Evolutionary conservation across 2,113 vertebrate species (phyloP), one percentile per base, ranked within the genome.

Genomic region (Lanius ludovicianus): DNA sequence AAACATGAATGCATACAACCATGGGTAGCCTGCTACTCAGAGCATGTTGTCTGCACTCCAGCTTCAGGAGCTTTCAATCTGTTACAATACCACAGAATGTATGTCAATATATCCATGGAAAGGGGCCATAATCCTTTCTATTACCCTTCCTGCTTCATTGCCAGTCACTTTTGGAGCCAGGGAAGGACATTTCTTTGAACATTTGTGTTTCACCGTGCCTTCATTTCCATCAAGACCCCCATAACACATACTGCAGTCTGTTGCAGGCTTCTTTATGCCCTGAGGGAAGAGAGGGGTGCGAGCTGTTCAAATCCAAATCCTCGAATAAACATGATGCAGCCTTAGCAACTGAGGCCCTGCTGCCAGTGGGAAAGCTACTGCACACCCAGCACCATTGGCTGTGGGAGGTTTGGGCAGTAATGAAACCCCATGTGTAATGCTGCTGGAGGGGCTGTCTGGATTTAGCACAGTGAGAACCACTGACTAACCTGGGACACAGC

Each of bases 171-270:
- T 87, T 7, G 10, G 76, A 96, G 91, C 64, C 90, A 90, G 44
- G 27, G 74, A 89, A 87, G 93, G 84, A 91, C 9, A 37, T 68
- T 93, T 95, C 95, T 95, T 81, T 67, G 80, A 97, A 88, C 93
- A 81, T 89, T 93, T 95, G 55, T 77, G 62, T 84, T 95, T 93
- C 90, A 69, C 83, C 1, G 2, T 92, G 96, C 88, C 85, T 96
- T 93, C 96, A 90, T 77, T 96, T 90, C 82, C 90, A 92, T 94
- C 92, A 95, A 90, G 92, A 88, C 89, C 74, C 80, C 39, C 55
- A 31, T 80, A 92, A 89, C 88, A 86, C 95, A 93, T 92, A 95
- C n/a, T 95, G 95, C 95, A 95, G 95, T 96, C 95, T 96, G 94
- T 69, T 96, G 70, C 86, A 93, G 68, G 27, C 94, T 95, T 85